Percentiles rank a stretch among this genome's conserved stretches.
These are phyloP conservation scores for Mus spretus DNA, from an alignment of 2,797 vertebrate species.

Conservation along the genomic window DNA sequence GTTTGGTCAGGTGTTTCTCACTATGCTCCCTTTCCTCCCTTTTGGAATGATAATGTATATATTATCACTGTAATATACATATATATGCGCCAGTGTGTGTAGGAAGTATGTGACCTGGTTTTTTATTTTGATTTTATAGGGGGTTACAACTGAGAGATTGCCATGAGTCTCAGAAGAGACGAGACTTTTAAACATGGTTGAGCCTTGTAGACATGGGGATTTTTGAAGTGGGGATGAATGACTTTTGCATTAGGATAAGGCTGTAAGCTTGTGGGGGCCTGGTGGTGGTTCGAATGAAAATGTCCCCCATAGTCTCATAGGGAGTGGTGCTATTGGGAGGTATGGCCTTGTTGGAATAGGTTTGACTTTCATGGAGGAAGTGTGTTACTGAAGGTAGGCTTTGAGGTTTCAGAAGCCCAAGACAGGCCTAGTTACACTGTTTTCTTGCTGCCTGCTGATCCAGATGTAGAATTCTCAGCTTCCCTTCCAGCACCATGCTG, in stretches of 20 bases:
- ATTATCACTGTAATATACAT: too few species aligned
- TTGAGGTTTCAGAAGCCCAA: not conserved
- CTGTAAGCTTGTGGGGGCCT: not conserved
- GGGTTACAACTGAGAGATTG: not conserved
- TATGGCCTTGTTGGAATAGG: not conserved
- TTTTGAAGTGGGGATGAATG: not conserved
- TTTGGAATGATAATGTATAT: too few species aligned
- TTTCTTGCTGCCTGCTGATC: not conserved
- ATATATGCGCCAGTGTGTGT: not conserved
- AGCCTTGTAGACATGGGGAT: not conserved
- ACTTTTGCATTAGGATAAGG: not conserved
- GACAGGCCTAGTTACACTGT: not conserved
- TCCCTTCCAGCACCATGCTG: not conserved
- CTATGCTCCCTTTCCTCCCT: too few species aligned
- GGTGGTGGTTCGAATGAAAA: not conserved
- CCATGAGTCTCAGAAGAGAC: not conserved
- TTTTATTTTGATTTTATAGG: not conserved
- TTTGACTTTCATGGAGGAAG: not conserved
- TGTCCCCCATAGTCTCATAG: not conserved
- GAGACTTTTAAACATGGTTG: not conserved
- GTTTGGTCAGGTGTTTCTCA: too few species aligned
- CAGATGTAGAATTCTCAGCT: not conserved
- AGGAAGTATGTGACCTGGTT: not conserved
- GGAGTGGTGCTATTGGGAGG: not conserved
- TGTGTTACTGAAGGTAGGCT: not conserved